A percentile compares a stretch with the other conserved stretches of the same genome.
Conservation (phyloP, 2,888 invertebrate genomes). For the Drosophila diplacantha region DNA sequence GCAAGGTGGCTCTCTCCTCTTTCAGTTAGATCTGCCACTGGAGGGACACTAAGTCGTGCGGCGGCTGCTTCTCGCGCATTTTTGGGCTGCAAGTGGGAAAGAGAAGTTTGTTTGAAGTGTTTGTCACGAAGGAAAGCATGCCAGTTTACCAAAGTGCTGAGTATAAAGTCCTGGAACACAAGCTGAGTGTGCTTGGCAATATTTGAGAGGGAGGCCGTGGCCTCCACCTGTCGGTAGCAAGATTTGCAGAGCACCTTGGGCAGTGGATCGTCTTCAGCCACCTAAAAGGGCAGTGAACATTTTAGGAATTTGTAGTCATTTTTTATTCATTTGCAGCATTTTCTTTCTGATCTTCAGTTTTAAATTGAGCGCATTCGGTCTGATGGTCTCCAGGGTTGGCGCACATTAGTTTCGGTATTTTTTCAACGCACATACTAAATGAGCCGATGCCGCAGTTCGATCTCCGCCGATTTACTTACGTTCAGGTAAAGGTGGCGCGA, state of each 20-base stretch:
- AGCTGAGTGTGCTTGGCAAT: constrained; percentile 75
- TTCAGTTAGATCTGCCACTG: background rate
- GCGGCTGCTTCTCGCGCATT: constrained; percentile 39
- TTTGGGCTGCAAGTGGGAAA: constrained; percentile 50
- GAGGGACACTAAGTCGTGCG: constrained; percentile 16
- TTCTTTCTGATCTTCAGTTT: background rate
- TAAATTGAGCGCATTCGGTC: background rate
- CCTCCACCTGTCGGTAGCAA: constrained; percentile 76
- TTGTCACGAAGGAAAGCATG: background rate
- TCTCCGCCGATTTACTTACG: constrained; percentile 55
- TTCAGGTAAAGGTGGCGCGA: constrained; percentile 66
- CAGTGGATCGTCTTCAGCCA: constrained; percentile 71
- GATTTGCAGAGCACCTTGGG: constrained; percentile 75
- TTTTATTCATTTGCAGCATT: background rate
- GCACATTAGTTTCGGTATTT: constrained; percentile 12
- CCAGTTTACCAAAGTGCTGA: constrained; percentile 62
- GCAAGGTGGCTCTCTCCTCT: constrained; percentile 8
- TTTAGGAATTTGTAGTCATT: background rate
- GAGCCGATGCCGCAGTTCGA: background rate
- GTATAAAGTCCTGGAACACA: constrained; percentile 71
- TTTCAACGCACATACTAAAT: constrained; percentile 4
- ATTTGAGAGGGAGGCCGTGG: constrained; percentile 74
- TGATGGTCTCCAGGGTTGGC: constrained; percentile 19
- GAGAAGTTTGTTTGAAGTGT: background rate
- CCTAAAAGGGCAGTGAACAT: constrained; percentile 47